These are phyloP conservation scores for Myiothlypis chrysogaster DNA, from an alignment of 2,797 vertebrate genomes.

Conservation along the genomic window DNA sequence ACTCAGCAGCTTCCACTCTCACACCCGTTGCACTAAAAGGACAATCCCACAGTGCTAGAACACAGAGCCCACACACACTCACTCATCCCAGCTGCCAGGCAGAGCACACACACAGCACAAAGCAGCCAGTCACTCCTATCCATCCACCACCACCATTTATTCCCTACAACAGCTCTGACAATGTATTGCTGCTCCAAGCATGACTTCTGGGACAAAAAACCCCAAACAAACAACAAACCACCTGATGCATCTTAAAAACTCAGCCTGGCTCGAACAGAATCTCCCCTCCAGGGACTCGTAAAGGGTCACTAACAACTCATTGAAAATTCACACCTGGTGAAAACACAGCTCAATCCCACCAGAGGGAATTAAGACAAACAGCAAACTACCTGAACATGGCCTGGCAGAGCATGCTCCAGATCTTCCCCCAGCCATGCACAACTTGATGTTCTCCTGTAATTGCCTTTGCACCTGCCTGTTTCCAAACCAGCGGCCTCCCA, in stretches of 20 bases:
- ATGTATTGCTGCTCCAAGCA: not conserved
- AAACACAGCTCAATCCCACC: not conserved
- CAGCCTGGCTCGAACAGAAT: not conserved
- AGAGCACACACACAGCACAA: not conserved
- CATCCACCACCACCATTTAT: not conserved
- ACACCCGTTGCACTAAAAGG: constrained; percentile 24
- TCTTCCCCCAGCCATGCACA: not conserved
- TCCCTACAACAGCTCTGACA: not conserved
- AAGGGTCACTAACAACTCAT: not conserved
- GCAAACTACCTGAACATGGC: not conserved
- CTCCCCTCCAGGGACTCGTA: not conserved
- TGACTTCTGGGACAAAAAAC: not conserved
- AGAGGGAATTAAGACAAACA: not conserved
- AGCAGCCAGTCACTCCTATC: not conserved
- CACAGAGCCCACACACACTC: constrained; percentile 22
- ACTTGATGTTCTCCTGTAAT: not conserved
- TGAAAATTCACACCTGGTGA: not conserved
- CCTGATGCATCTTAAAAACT: not conserved
- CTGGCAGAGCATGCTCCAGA: not conserved
- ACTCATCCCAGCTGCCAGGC: constrained; percentile 44
- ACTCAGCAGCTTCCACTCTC: constrained; percentile 13
- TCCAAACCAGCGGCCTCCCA: not conserved
- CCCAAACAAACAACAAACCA: not conserved
- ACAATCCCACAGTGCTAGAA: constrained; percentile 30
- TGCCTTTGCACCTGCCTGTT: not conserved